Base-by-base conservation (phyloP, 2,113 vertebrate species). In the Lates calcarifer region DNA sequence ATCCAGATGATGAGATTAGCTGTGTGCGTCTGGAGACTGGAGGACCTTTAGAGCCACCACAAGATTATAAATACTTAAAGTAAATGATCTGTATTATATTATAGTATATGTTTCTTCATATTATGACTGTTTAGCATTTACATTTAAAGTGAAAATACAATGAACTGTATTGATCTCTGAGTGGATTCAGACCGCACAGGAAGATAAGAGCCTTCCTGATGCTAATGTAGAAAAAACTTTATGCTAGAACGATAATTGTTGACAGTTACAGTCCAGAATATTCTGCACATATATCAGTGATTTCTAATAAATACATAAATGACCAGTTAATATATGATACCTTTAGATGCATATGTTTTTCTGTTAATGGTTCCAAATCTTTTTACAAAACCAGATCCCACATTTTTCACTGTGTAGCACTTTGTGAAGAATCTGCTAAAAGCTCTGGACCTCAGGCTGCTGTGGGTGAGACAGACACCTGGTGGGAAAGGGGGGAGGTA, bases 1-100 rank as follows among this genome's bases (percentile, higher is more conserved):
- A 86, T 83, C 57, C 70, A 69, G 81, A 73, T 86, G 80, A 91
- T 91, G 86, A 37, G 70, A 93, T 93, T 93, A 89, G 43, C 65
- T 0, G 28, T 64, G 75, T 79, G 75, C 79, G 73, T 86, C 74
- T 89, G 87, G 86, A 87, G 88, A 71, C 69, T 37, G 5, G 45
- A 81, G 62, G 76, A 89, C 82, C 80, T 83, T 90, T 76, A 81
- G 71, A 90, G 76, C 84, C 85, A 77, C 79, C 77, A 33, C 69
- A 70, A 60, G 33, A 80, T 82, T 49, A 80, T 77, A 87, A 75
- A 83, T 26, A 58, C n/a, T 76, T 55, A 43, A 61, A 81, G 65
- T 75, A 77, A 90, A 85, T 79, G 47, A 81, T 76, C 69, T 69
- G 33, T 77, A 74, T 78, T 47, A 49, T 67, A 65, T 74, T 29